Evolutionary conservation across 2,797 vertebrate genomes (phyloP), one percentile per base, ranked within the genome.

Genomic region (Siniperca obscura): DNA sequence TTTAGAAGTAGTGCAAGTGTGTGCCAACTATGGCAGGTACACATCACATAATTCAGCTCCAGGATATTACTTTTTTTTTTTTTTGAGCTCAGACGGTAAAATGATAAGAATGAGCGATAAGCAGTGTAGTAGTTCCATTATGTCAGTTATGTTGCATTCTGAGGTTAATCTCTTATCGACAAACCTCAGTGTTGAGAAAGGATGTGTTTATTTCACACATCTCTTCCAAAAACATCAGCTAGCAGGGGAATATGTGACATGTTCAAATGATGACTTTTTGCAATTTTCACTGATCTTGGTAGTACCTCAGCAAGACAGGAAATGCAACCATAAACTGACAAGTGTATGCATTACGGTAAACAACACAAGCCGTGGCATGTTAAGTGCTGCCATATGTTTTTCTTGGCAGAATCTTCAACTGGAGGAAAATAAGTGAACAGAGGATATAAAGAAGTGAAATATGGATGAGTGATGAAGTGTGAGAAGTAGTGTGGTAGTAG

Each of bases 321-420:
- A 90, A 89, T 64, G 11, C 44, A 61, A 66, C 70, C 67, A 61
- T 78, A 86, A 61, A 69, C 25, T 73, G 74, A 81, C 59, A 59
- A 7, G 5, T 67, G 57, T 75, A 74, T 68, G 46, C 62, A 81
- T 88, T 83, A 62, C 10, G 36, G 75, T 84, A 76, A 87, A 81
- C 68, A 85, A 56, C 52, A 73, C 57, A 67, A 48, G 60, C 60
- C 3, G 3, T 22, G 74, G 59, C 76, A 79, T 61, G 68, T 40
- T 87, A 82, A 91, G 11, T 61, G 40, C n/a, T 82, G 55, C 82
- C 82, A 81, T 71, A 36, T 91, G 86, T 81, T 80, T 78, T 21
- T 3, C 19, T 74, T 30, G 56, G 72, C n/a, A 64, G 69, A 74
- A 36, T 16, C 5, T 65, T 71, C 30, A 65, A 70, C 44, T 22